Conservation (phyloP, 2,797 vertebrate genomes). For the Peromyscus attwateri region DNA sequence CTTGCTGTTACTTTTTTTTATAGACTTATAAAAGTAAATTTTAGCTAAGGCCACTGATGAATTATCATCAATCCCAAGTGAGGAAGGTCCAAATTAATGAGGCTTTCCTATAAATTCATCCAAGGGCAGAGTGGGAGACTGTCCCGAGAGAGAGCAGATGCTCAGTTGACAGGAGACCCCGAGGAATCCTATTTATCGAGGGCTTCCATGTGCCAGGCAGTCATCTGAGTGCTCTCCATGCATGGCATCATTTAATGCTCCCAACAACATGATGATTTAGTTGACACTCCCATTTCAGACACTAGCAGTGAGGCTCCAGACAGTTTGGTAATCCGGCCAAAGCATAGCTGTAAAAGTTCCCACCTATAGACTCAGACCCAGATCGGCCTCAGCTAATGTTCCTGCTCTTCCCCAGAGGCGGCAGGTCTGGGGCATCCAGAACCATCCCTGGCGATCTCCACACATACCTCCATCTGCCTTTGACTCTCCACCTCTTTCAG, state of each 20-base stretch:
- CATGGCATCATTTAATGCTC: conserved; percentile 76
- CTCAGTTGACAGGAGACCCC: conserved; percentile 37
- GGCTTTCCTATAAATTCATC: conserved; percentile 75
- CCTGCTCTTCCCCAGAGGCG: neutral
- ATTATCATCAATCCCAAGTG: conserved; percentile 77
- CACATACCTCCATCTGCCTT: accelerated
- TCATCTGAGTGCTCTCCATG: conserved; percentile 73
- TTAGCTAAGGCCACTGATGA: conserved; percentile 73
- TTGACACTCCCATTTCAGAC: conserved; percentile 28
- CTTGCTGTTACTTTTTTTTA: conserved; percentile 64
- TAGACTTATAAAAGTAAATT: conserved; percentile 80
- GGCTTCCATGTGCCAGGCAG: conserved; percentile 75
- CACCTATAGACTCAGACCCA: neutral
- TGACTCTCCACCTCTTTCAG: neutral
- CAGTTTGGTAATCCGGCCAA: neutral
- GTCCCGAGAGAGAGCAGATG: conserved; percentile 78
- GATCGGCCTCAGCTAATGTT: neutral
- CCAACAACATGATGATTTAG: conserved; percentile 73
- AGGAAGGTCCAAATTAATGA: conserved; percentile 79
- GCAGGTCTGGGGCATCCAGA: neutral
- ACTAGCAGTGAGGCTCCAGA: neutral
- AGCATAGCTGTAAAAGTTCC: conserved; percentile 4
- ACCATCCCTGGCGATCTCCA: accelerated
- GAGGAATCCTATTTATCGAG: conserved; percentile 75
- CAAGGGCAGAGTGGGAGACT: conserved; percentile 51